Evolutionary conservation across 2,113 vertebrate species (phyloP).

Genomic region (Hemiprocne comata): DNA sequence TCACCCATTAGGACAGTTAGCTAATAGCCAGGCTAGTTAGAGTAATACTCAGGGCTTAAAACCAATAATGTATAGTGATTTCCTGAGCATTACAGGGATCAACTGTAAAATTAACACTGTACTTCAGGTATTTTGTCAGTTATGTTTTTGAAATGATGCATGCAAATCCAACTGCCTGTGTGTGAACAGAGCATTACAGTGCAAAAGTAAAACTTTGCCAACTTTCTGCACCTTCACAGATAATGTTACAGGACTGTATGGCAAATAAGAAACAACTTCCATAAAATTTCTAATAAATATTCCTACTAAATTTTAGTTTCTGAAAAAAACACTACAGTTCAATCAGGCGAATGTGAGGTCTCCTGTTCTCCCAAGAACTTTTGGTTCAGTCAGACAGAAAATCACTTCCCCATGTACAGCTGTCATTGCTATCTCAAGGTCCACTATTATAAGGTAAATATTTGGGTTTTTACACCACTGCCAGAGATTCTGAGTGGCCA

Average conservation of each 20-base stretch:
- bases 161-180: not conserved
- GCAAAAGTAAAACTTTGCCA: not conserved
- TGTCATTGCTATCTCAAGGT: conserved; percentile 48
- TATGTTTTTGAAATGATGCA: not conserved
- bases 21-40: not conserved
- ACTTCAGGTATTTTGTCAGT: not conserved
- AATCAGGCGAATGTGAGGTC: not conserved
- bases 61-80: not conserved
- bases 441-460: not conserved
- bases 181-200: not conserved
- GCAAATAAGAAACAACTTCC: not conserved
- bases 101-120: not conserved
- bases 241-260: not conserved
- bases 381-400: not conserved
- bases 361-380: not conserved
- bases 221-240: not conserved
- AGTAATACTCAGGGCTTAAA: conserved; percentile 6
- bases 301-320: not conserved
- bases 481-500: conserved; percentile 18
- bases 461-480: conserved; percentile 35
- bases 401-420: conserved; percentile 52
- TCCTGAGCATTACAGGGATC: not conserved
- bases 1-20: not conserved
- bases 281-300: not conserved
- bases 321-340: not conserved